Conservation (phyloP, 1,140 invertebrate species). For the Octopus bimaculoides region DNA sequence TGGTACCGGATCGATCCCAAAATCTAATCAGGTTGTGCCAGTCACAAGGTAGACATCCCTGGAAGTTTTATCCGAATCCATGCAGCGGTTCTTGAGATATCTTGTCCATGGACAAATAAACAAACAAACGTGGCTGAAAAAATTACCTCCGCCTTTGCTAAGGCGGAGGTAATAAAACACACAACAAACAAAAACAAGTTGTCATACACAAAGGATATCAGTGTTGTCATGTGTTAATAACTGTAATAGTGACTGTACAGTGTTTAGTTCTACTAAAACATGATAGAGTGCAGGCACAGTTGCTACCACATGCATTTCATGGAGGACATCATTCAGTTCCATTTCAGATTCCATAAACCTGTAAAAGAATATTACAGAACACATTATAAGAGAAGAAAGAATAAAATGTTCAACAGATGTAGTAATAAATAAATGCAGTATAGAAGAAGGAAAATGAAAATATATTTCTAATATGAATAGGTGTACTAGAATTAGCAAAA, state of each 20-base stretch:
- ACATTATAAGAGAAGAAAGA: not conserved
- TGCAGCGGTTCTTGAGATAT: too few relatives aligned
- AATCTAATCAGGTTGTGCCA: too few relatives aligned
- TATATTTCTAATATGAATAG: too few relatives aligned
- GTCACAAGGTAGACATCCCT: too few relatives aligned
- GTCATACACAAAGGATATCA: conserved; percentile 62
- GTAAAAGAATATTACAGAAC: conserved; percentile 20
- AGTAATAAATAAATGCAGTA: too few relatives aligned
- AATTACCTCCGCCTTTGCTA: too few relatives aligned
- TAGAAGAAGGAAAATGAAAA: too few relatives aligned
- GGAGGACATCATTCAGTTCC: conserved; percentile 86
- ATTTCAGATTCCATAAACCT: conserved; percentile 99
- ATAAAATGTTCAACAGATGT: not conserved
- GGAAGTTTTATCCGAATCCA: too few relatives aligned
- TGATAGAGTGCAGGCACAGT: conserved; percentile 95
- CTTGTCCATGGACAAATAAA: too few relatives aligned
- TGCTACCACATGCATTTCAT: conserved; percentile 89
- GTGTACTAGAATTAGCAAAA: too few relatives aligned
- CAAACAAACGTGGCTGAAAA: too few relatives aligned
- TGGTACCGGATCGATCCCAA: too few relatives aligned
- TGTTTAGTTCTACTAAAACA: conserved; percentile 82
- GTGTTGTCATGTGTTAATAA: conserved; percentile 96
- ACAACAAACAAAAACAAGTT: not conserved
- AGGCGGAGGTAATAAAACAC: not conserved
- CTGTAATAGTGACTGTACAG: conserved; percentile 87